Conservation (phyloP, 2,888 invertebrate species). For the Timema podura region DNA sequence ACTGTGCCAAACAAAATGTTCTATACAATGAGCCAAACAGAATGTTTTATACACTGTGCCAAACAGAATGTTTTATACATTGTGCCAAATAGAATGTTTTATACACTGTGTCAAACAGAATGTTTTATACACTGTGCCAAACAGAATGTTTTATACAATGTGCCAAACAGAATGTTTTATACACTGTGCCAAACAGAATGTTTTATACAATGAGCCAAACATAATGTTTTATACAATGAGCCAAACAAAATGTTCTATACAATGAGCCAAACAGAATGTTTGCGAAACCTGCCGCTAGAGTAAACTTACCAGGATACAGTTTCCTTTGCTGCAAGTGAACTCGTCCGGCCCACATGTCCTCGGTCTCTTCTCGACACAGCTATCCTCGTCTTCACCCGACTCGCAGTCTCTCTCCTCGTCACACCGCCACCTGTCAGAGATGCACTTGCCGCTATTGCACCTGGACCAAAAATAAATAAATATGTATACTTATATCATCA, state of each 20-base stretch:
- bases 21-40: no score
- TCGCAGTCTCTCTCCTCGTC: slow-evolving; percentile 78
- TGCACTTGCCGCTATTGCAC: slow-evolving; percentile 73
- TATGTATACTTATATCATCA: no score
- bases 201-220: not conserved
- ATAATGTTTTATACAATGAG: not conserved
- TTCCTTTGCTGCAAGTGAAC: slow-evolving; percentile 66
- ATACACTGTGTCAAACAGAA: not conserved
- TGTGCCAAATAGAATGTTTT: not conserved
- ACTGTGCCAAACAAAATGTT: no score
- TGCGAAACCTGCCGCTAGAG: not conserved
- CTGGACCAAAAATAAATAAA: slow-evolving; percentile 41
- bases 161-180: not conserved
- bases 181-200: no score
- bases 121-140: no score
- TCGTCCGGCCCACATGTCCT: slow-evolving; percentile 69
- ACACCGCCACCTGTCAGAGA: slow-evolving; percentile 72
- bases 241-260: no score
- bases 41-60: no score
- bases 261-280: not conserved
- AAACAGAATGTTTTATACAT: no score
- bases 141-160: not conserved
- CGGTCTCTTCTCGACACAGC: slow-evolving; percentile 58
- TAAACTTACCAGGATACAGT: slow-evolving; percentile 64
- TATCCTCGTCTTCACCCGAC: slow-evolving; percentile 71